Percentiles rank a stretch among this genome's conserved stretches.
Evolutionary conservation across 2,113 vertebrate species (phyloP).

Genomic region (Rhineura floridana): DNA sequence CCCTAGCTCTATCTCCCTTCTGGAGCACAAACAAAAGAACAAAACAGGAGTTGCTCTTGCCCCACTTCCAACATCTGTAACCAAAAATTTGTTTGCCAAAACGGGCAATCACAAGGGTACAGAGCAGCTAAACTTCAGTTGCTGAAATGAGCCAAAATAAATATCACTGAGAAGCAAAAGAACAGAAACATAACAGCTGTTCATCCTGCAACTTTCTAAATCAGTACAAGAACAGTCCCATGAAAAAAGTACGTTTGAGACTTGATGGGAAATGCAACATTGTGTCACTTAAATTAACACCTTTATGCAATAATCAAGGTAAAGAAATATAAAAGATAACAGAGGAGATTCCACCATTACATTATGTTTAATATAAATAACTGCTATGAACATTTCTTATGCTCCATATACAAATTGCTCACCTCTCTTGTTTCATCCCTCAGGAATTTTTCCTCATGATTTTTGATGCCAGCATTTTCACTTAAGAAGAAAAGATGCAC

Average conservation of each 20-base stretch:
- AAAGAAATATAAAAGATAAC: neutral
- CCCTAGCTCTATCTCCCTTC: no score
- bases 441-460: slow-evolving; percentile 13
- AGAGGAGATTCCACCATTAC: neutral
- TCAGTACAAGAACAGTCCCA: neutral
- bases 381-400: neutral
- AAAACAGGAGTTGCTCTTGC: no score
- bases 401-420: slow-evolving; percentile 13
- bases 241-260: neutral
- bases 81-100: neutral
- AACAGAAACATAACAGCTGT: neutral
- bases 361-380: neutral
- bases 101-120: neutral
- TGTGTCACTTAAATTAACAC: neutral
- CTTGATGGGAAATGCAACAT: neutral
- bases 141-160: neutral
- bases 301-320: neutral
- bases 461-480: slow-evolving; percentile 7
- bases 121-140: neutral
- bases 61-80: no score
- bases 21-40: no score
- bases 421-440: slow-evolving; percentile 6
- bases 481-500: slow-evolving; percentile 27
- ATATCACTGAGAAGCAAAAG: neutral
- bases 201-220: neutral